phyloP scores from a whole-genome alignment of 2,113 vertebrate genomes.

The Elgaria multicarinata region DNA sequence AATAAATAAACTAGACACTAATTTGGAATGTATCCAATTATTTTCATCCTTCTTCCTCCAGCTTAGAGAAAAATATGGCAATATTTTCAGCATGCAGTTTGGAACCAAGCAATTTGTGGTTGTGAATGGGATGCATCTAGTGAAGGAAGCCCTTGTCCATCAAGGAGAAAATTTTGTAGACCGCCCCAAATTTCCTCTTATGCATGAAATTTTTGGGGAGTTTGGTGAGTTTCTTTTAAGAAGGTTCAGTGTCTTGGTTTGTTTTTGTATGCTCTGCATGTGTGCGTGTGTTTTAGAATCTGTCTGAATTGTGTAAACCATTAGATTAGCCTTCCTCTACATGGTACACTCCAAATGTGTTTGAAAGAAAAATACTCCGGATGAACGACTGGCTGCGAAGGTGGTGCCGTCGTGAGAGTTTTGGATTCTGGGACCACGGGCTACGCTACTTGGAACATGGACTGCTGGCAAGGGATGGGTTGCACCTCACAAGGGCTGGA shows the following conservation, averaged over 20 bases:
- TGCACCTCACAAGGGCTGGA: too few species aligned
- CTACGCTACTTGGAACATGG: too few species aligned
- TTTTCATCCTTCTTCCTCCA: constrained; percentile 35
- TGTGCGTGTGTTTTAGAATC: too few species aligned
- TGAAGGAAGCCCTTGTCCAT: constrained; percentile 83
- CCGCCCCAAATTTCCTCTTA: constrained; percentile 70
- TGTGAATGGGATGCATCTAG: constrained; percentile 77
- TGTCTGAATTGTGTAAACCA: not conserved
- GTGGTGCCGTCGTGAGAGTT: too few species aligned
- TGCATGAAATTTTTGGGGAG: rapidly evolving
- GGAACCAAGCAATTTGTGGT: constrained; percentile 67
- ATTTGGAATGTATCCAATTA: not conserved
- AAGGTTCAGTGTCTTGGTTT: not conserved
- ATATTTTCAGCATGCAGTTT: constrained; percentile 71
- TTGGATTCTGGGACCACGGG: too few species aligned
- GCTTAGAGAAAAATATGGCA: constrained; percentile 80
- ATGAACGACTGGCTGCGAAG: too few species aligned
- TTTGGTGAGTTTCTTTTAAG: constrained; percentile 22
- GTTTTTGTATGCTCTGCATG: too few species aligned
- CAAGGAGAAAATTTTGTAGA: constrained; percentile 80
- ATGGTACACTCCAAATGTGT: too few species aligned
- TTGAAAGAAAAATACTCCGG: too few species aligned
- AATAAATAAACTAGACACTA: not conserved
- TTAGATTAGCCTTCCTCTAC: not conserved
- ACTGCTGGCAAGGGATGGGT: too few species aligned